These are phyloP conservation scores for Callipepla californica DNA, from an alignment of 2,113 vertebrate genomes.

Conservation along the genomic window DNA sequence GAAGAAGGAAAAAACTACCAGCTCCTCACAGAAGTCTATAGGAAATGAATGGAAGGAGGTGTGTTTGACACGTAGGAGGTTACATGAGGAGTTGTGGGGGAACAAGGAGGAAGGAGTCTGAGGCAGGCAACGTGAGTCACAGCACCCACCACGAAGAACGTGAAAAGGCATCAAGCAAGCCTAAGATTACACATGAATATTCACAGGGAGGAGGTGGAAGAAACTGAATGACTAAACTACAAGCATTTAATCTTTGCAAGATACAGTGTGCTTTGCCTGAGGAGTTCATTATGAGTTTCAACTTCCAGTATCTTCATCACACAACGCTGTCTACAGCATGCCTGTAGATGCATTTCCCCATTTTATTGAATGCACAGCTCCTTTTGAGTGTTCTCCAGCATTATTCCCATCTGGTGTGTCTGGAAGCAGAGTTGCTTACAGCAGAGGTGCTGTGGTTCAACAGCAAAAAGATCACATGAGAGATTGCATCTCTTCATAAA, in stretches of 20 bases:
- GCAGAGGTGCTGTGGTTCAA: not conserved
- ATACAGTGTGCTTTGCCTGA: not conserved
- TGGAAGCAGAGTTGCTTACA: not conserved
- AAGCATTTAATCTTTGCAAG: constrained; percentile 31
- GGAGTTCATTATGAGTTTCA: not conserved
- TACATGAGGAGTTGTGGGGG: constrained; percentile 41
- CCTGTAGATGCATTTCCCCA: not conserved
- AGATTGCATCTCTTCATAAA: not conserved
- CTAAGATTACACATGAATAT: constrained; percentile 67
- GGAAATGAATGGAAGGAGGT: constrained; percentile 40
- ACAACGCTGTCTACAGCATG: not conserved
- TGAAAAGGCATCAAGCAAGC: constrained; percentile 60
- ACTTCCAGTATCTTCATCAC: not conserved
- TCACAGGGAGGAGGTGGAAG: constrained; percentile 55
- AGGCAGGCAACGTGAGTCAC: constrained; percentile 62
- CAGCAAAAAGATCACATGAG: not conserved
- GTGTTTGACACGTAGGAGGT: not conserved
- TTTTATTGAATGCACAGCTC: not conserved
- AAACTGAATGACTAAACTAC: constrained; percentile 55
- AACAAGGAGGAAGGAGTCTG: constrained; percentile 26
- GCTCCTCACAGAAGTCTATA: not conserved
- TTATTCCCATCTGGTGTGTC: not conserved
- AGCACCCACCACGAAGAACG: constrained; percentile 43
- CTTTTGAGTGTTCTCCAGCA: not conserved
- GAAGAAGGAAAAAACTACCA: not conserved